Evolutionary conservation across 2,113 vertebrate genomes (phyloP), one percentile per base, ranked within the genome.

Genomic region (Cyrtonyx montezumae): DNA sequence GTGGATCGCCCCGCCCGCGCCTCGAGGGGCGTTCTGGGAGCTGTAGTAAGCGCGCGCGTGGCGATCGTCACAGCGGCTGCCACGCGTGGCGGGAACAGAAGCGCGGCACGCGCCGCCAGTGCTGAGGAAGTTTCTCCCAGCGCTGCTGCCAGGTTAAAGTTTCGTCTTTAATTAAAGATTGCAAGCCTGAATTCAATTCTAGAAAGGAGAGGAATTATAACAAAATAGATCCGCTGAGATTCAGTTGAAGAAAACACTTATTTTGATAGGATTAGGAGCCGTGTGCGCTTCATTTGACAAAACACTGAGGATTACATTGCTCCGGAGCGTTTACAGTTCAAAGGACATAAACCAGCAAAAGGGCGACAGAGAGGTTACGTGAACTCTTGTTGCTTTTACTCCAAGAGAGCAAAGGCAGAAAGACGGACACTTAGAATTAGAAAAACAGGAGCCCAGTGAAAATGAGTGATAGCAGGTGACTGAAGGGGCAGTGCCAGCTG

Each of bases 1-100:
- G 8, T 0, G 59, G 16, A 2, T 28, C 1, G 2, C 6, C 6
- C 0, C 2, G 3, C 9, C 37, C 2, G 28, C 5, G 17, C 3
- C 6, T 0, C 45, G 80, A 49, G 13, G 25, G 46, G 87, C 42
- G 11, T 8, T n/a, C 2, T 11, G 91, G 82, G 79, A 63, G 23
- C 1, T 37, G 91, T 22, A 42, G 62, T 77, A 11, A 5, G 18
- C 7, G 6, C 11, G 48, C 11, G 34, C 3, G 2, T 21, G 55
- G 55, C 11, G 8, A 13, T 15, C 4, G 6, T 40, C 40, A 40
- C 40, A 10, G 40, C 40, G 55, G 55, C 11, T 20, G 21, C 9
- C 13, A 4, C 15, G 30, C 17, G 23, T 4, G 48, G 48, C 11
- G 34, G 62, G 18, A 3, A 26, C 23, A 23, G 71, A 3, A 1